Base-by-base conservation (phyloP, 2,888 invertebrate genomes). In the Cheilosia scutellata region DNA sequence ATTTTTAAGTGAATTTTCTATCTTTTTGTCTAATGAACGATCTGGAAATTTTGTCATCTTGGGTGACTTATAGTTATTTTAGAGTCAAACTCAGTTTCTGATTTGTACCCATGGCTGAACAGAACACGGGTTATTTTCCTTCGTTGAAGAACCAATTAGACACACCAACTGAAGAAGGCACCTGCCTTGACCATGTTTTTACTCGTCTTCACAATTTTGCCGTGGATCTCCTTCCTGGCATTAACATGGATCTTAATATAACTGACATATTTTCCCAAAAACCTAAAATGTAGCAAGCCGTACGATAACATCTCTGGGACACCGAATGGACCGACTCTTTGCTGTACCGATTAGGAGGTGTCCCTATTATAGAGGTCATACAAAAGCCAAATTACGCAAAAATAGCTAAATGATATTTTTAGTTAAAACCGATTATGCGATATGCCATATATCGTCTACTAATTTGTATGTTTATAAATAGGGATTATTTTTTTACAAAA, bases 161-260 rank as follows among this genome's bases (percentile, higher is more conserved):
- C n/a, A n/a, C n/a, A n/a, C 49, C 49, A 29, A 31, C 25, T 27
- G 33, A 51, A 25, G 33, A 51, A 25, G 27, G 37, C 29, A 53
- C 51, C 16, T 47, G 49, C 33, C 31, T 49, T 13, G 47, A 63
- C 25, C 47, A 63, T 63, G 53, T 66, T 53, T 53, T 29, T 53
- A 27, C 25, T 51, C 51, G 66, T 51, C 6, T 27, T 40, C 27
- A 11, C 1, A 53, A 51, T 37, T 16, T 66, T 53, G n/a, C 25
- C 27, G 13, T 27, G n/a, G 37, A 53, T 53, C 16, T n/a, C 6
- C 40, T 25, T 16, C 20, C 49, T 37, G 49, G 37, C 2, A 37
- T 37, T 13, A 65, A 51, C 37, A 29, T 53, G 27, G 7, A 40
- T 9, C 53, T 37, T 40, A 5, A 40, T 53, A 66, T 66, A 37